Conservation (phyloP, 37 sponge, comb jelly and placozoan genomes). For the Ephydatia muelleri region DNA sequence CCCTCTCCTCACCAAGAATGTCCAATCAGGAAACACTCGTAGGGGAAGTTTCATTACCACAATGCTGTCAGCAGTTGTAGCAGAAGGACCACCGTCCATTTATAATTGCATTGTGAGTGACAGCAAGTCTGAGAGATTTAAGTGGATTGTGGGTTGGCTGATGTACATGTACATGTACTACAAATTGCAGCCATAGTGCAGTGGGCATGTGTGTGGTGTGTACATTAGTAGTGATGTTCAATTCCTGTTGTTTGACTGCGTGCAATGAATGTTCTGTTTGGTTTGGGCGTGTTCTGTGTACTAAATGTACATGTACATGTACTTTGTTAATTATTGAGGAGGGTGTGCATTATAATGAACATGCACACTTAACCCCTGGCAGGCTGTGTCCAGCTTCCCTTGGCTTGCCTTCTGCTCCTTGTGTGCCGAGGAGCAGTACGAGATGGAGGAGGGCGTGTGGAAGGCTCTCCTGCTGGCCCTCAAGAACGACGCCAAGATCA, state of each 20-base stretch:
- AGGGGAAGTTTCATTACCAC: constrained; percentile 31
- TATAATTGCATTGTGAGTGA: constrained; percentile 56
- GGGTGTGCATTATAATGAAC: not conserved
- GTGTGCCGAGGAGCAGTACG: constrained; percentile 78
- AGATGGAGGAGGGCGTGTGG: constrained; percentile 73
- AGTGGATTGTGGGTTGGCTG: no score
- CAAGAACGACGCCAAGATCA: constrained; percentile 51
- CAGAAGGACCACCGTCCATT: constrained; percentile 65
- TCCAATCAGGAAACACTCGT: constrained; percentile 2
- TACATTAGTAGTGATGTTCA: no score
- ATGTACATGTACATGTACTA: not conserved
- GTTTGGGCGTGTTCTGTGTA: no score
- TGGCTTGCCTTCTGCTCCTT: constrained; percentile 76
- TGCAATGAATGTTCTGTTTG: no score
- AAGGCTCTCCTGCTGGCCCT: constrained; percentile 53
- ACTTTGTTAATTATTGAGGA: not conserved
- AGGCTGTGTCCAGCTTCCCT: constrained; percentile 15
- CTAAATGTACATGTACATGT: not conserved
- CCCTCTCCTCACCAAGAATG: constrained; percentile 3
- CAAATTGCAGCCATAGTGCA: no score
- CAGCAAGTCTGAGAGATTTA: not conserved
- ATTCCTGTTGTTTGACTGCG: no score
- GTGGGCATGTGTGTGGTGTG: not conserved
- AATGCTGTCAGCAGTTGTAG: constrained; percentile 47
- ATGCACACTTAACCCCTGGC: not conserved